Evolutionary conservation across 2,113 vertebrate genomes (phyloP), one percentile per base, ranked within the genome.

Genomic region (Microtus pennsylvanicus): DNA sequence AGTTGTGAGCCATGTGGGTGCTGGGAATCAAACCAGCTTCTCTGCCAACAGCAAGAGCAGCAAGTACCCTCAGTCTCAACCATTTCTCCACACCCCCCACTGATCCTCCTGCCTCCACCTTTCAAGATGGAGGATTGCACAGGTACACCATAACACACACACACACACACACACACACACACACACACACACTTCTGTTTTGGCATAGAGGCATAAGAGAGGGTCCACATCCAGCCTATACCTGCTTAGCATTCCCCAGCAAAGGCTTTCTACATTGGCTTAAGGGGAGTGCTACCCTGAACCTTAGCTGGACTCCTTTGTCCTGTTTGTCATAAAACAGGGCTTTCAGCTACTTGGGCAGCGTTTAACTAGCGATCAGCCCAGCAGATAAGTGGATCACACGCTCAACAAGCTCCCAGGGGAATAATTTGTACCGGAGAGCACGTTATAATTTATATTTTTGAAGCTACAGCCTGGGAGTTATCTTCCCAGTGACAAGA

Each of bases 381-480:
- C 89, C 47, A n/a, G 35, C 67, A 89, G 91, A 95, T 94, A 96
- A 93, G 93, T 89, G 91, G 85, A 87, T 94, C 88, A 47, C 85
- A 42, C 0, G 5, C 72, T 82, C 70, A 38, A n/a, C 96, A 65
- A 95, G 69, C 95, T 94, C 93, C 76, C 89, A 55, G 77, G 97
- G 95, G 96, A 95, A 76, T 89, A 85, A 89, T 97, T 78, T 91
- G 93, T 87, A 91, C 94, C 82, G 42, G 80, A 83, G 93, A 90
- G 94, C 72, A 26, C 81, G 70, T 91, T 92, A 76, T 88, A 95
- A 91, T 96, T 94, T 94, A 50, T 95, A 93, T 91, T 86, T 97
- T 90, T 42, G 76, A 95, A 76, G 50, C 76, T 65, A 90, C 30
- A 93, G 65, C 52, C 82, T 92, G 90, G 94, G 94, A 89, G 63